phyloP scores from a whole-genome alignment of 2,113 vertebrate species.

The Colius striatus region DNA sequence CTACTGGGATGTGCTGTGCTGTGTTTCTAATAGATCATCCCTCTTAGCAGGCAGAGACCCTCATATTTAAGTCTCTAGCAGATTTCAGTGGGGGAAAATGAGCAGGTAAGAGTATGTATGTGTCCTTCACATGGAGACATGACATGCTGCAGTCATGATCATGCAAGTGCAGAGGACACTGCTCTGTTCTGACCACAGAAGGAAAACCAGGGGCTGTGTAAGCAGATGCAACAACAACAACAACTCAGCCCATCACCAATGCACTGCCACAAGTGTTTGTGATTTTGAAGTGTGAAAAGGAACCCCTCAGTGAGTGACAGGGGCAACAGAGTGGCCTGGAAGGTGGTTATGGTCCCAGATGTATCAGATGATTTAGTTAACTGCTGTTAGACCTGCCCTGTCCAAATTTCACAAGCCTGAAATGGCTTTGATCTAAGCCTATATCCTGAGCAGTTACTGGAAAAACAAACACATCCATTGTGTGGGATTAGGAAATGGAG shows the following conservation, averaged over 20 bases:
- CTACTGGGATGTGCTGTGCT: not conserved
- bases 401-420: not conserved
- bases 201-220: not conserved
- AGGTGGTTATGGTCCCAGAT: not conserved
- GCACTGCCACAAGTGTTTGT: not conserved
- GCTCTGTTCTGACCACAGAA: not conserved
- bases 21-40: not conserved
- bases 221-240: not conserved
- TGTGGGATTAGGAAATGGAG: conserved; percentile 11
- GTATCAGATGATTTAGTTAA: not conserved
- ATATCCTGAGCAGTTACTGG: not conserved
- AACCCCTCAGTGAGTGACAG: not conserved
- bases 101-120: not conserved
- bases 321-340: not conserved
- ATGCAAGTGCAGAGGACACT: not conserved
- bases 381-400: not conserved
- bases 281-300: not conserved
- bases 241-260: not conserved
- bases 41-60: not conserved
- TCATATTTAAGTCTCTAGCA: not conserved
- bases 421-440: not conserved
- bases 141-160: not conserved
- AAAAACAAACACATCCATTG: not conserved
- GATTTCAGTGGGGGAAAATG: not conserved
- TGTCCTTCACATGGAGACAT: not conserved